Base-by-base conservation (phyloP, 2,888 invertebrate genomes). In the Agriopis aurantiaria region DNA sequence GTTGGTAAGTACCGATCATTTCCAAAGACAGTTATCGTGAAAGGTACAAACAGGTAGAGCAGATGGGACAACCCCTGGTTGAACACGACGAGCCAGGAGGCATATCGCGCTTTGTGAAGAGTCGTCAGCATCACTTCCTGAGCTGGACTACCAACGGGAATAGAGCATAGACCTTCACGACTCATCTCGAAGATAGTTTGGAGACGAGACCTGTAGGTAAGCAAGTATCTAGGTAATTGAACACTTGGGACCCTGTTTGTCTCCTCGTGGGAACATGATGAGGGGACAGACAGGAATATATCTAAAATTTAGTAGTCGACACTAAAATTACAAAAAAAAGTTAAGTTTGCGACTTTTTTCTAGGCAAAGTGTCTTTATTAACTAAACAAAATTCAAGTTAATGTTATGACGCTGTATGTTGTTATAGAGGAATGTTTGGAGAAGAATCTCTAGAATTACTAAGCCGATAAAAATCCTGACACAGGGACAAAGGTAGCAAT, bases 1-100 rank as follows among this genome's bases (percentile, higher is more conserved):
- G 85, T 84, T 0, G 89, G 89, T 52, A 90, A 72, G 67, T 88
- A 88, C 71, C 87, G 73, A 45, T 82, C 75, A 53, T 79, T 82
- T 0, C 85, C 83, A 17, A 88, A 80, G 4, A 87, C 52, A 7
- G 85, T 87, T 58, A 88, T 79, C 33, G 87, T 70, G n/a, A 88
- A 77, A 3, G 89, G 89, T 53, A 85, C 62, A 33, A 85, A 4
- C n/a, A 89, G 65, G 52, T 88, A 90, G 3, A 80, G 57, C 3
- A 85, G 67, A 65, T 90, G 89, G 0, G 78, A 81, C 9, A 83
- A n/a, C 0, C 79, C 76, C 61, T 86, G 87, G 68, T 87, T 88
- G 5, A 78, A 56, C 3, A 90, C 78, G 8, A 90, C 87, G 7
- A 89, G 49, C 86, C 86, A 88, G 0, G 86, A 84, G 7, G 81